Evolutionary conservation across 2,113 vertebrate species (phyloP).

Genomic region (Ceyx margarethae): DNA sequence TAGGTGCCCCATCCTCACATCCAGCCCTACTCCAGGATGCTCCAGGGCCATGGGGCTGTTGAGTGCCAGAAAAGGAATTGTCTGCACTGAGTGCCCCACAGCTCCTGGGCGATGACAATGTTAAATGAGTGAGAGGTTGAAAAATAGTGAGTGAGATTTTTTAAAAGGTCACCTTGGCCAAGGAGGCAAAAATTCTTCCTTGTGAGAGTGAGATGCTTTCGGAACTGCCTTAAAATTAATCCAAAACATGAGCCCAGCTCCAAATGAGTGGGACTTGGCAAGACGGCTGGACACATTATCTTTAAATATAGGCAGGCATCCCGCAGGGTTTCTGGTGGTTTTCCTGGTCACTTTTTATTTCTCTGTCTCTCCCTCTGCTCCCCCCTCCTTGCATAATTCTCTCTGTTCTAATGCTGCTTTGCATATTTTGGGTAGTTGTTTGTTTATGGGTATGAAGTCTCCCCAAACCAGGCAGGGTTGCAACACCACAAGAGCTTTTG

Average conservation of each 20-base stretch:
- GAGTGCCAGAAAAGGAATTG: neutral
- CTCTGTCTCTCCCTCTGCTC: neutral
- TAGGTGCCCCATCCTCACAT: fast-evolving
- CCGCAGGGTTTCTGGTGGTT: conserved; percentile 45
- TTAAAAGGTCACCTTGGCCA: conserved; percentile 39
- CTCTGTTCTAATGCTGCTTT: neutral
- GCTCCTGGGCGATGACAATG: neutral
- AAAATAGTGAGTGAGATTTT: conserved; percentile 47
- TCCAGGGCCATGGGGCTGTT: neutral
- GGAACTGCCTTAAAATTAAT: conserved; percentile 56
- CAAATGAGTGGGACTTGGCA: conserved; percentile 55
- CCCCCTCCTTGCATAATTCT: neutral
- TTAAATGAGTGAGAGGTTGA: conserved; percentile 32
- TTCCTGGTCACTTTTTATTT: conserved; percentile 55
- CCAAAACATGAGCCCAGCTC: conserved; percentile 40
- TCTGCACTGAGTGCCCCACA: neutral
- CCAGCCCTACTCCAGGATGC: neutral
- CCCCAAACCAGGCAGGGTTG: neutral
- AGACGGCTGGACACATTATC: conserved; percentile 35
- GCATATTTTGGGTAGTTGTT: neutral
- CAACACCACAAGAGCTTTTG: neutral
- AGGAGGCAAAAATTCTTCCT: conserved; percentile 47
- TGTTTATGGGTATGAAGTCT: neutral
- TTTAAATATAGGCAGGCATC: conserved; percentile 57
- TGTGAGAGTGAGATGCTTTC: neutral